Base-by-base conservation (phyloP, 2,888 invertebrate genomes). In the Bugulina stolonifera region DNA sequence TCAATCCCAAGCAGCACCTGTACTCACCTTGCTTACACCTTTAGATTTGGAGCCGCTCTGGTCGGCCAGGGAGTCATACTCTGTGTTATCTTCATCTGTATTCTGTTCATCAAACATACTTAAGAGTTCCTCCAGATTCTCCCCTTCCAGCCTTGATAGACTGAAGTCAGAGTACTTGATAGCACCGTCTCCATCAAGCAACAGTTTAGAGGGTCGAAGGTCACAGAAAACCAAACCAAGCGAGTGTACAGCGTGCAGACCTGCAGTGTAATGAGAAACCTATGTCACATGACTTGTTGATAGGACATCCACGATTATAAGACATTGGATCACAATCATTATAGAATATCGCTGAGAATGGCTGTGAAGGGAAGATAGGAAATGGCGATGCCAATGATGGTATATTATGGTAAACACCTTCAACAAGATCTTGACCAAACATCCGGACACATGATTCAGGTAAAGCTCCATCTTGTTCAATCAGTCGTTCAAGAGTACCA, bases 161-260 rank as follows among this genome's bases (percentile, higher is more conserved):
- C 83, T 81, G 78, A 85, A 85, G 75, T 84, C 84, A 55, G 82
- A 79, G 76, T 78, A 82, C 75, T 85, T 84, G 73, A 85, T 73
- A 3, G 79, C 77, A 1, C 84, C 84, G 10, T 80, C 78, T 5
- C 83, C 81, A 76, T 84, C 84, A n/a, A 84, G 75, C 29, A 84
- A 74, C 64, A 85, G 78, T 80, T 84, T 85, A 35, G 80, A 79
- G 25, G 84, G 85, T 64, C 79, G 75, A n/a, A 84, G 77, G 77
- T 84, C 84, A 77, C 82, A 80, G 76, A 81, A 84, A 22, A 85
- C 73, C 69, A 85, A 82, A 29, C 82, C 82, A 25, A 81, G 77
- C 1, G 82, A 82, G 75, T 85, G 84, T 29, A 85, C 79, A 74
- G 83, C 82, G 76, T 83, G 80, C n/a, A 85, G 77, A 0, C 83